Base-by-base conservation (phyloP, 2,797 vertebrate genomes). In the Scarus forsteni region DNA sequence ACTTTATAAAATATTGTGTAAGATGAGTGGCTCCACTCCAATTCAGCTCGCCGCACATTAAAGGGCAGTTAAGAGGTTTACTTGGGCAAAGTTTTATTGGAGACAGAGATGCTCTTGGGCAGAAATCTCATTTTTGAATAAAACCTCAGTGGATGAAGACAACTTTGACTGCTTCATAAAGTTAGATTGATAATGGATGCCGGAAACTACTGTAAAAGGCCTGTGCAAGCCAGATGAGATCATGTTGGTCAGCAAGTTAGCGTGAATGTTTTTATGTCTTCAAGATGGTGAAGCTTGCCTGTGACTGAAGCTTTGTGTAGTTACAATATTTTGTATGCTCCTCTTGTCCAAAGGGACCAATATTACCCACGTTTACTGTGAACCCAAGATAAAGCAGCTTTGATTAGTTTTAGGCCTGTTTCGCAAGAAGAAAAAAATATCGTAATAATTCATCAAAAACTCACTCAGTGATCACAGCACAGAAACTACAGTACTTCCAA, bases 1-100 rank as follows among this genome's bases (percentile, higher is more conserved):
- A 66, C 56, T 77, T 71, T 73, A 64, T 67, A 61, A 74, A 55
- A 66, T 27, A 58, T 67, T 63, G 68, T 53, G 61, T 65, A 67
- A 65, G n/a, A 16, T 39, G 11, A 12, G 59, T 71, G 75, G 52
- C 10, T 61, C 61, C 57, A 36, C 60, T 87, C 45, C 54, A 69
- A 18, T 53, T 58, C 44, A 76, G 67, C 50, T 63, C 38, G 59
- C 67, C 50, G 53, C 40, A 27, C 27, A 27, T 27, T 76, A 78
- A 75, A 64, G 5, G 52, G 53, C 39, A 67, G 60, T 60, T 63
- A 63, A 48, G 51, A 57, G 38, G 18, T 72, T 60, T 48, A 4
- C 27, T 69, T 66, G 52, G 11, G 43, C 36, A 65, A 52, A 14
- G 5, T 19, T 44, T 80, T 80, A 18, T 64, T 79, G 35, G 57